A percentile compares a stretch with the other conserved stretches of the same genome.
Evolutionary conservation across 2,888 invertebrate genomes (phyloP).

Genomic region (Notodonta dromedarius): DNA sequence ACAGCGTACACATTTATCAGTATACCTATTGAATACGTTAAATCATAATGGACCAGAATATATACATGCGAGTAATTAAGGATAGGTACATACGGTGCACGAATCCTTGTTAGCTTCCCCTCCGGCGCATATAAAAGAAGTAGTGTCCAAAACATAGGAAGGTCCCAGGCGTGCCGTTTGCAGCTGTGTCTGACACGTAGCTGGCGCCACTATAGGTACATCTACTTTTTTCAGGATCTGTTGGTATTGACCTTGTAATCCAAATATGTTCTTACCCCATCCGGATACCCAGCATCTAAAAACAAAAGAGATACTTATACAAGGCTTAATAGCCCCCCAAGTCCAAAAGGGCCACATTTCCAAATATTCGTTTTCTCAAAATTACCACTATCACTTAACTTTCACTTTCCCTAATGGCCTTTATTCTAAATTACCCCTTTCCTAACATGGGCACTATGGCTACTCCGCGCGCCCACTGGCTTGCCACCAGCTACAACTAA

Average conservation of each 20-base stretch:
- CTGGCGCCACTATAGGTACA: conserved; percentile 87
- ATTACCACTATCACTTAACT: no score
- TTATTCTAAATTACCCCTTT: no score
- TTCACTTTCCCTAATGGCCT: no score
- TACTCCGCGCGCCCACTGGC: no score
- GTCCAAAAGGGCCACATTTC: no score
- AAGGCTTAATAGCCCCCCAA: no score
- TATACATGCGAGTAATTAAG: no score
- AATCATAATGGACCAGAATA: no score
- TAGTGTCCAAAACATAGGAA: conserved; percentile 85
- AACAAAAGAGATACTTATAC: neutral
- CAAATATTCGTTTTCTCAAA: no score
- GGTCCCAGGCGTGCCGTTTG: conserved; percentile 87
- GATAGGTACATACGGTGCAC: conserved; percentile 84
- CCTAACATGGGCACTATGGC: no score
- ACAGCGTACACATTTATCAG: no score
- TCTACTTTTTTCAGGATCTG: conserved; percentile 90
- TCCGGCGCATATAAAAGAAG: conserved; percentile 91
- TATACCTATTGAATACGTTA: no score
- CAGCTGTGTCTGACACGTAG: conserved; percentile 86
- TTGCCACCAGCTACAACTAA: neutral
- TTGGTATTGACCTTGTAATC: conserved; percentile 82
- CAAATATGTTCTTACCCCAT: conserved; percentile 94
- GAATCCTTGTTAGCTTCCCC: conserved; percentile 91
- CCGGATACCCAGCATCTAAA: conserved; percentile 89